Evolutionary conservation across 2,888 invertebrate species (phyloP).

Genomic region (Cryptophagus acutangulus): DNA sequence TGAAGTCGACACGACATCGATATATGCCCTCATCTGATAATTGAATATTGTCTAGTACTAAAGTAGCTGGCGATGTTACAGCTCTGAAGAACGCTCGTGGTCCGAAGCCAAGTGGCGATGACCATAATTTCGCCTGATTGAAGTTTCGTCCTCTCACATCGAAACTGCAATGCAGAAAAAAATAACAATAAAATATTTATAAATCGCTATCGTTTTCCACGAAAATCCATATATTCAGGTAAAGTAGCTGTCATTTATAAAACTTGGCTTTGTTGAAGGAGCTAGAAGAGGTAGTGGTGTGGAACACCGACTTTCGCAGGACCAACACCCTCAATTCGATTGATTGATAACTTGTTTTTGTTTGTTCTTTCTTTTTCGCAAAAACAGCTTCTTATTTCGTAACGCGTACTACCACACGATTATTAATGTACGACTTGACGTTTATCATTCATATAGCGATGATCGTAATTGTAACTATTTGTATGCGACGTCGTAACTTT

Average conservation of each 20-base stretch:
- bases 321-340: slow-evolving; percentile 20
- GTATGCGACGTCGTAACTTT: too few relatives aligned
- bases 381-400: too few relatives aligned
- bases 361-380: too few relatives aligned
- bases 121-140: slow-evolving; percentile 56
- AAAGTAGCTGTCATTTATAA: slow-evolving; percentile 29
- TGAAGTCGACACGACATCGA: slow-evolving; percentile 69
- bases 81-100: slow-evolving; percentile 55
- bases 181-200: background rate
- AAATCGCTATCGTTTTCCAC: background rate
- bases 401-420: too few relatives aligned
- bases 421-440: too few relatives aligned
- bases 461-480: too few relatives aligned
- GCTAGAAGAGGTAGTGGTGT: slow-evolving; percentile 16
- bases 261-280: slow-evolving; percentile 24
- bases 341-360: slow-evolving; percentile 25
- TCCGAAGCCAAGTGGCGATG: slow-evolving; percentile 54
- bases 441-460: too few relatives aligned
- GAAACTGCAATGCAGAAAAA: slow-evolving; percentile 55
- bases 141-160: slow-evolving; percentile 55
- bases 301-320: slow-evolving; percentile 20
- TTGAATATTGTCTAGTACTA: slow-evolving; percentile 55
- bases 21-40: slow-evolving; percentile 64
- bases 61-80: slow-evolving; percentile 55
- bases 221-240: slow-evolving; percentile 18